Conservation (phyloP, 2,888 invertebrate genomes). For the Xestia c-nigrum region DNA sequence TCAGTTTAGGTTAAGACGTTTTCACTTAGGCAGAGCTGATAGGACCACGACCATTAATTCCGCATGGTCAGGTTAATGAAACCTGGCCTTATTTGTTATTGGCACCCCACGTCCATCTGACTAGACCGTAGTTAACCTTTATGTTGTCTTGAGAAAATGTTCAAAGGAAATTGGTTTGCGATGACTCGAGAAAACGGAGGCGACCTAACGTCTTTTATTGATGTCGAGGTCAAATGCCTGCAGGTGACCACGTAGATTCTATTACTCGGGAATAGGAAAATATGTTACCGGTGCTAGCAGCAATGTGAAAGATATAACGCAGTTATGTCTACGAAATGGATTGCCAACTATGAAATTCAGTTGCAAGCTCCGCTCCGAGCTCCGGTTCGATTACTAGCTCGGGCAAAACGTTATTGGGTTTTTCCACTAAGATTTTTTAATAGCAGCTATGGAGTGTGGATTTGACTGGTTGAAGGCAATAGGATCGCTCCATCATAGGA, state of each 20-base stretch:
- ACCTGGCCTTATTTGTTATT: neutral
- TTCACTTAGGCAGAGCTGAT: neutral
- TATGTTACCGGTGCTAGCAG: too few species aligned
- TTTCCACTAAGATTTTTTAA: too few species aligned
- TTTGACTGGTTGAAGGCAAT: too few species aligned
- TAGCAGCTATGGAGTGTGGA: too few species aligned
- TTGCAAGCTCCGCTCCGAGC: too few species aligned
- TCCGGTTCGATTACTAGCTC: too few species aligned
- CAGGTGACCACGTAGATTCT: neutral
- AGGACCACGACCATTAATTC: neutral
- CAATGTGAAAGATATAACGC: too few species aligned
- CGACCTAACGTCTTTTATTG: slow-evolving; percentile 13
- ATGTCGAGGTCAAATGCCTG: slow-evolving; percentile 7
- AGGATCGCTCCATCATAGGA: too few species aligned
- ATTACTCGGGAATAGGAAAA: neutral
- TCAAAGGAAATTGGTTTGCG: slow-evolving; percentile 38
- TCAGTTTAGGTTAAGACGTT: neutral
- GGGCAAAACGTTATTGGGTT: too few species aligned
- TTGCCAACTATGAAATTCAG: too few species aligned
- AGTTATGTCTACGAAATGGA: too few species aligned
- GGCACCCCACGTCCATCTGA: neutral
- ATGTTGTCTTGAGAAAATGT: slow-evolving; percentile 28
- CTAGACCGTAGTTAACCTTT: slow-evolving; percentile 30
- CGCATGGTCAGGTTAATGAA: neutral
- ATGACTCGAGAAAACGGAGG: slow-evolving; percentile 34